These are phyloP conservation scores for Pomacea canaliculata DNA, from an alignment of 2,888 invertebrate species.

Conservation along the genomic window DNA sequence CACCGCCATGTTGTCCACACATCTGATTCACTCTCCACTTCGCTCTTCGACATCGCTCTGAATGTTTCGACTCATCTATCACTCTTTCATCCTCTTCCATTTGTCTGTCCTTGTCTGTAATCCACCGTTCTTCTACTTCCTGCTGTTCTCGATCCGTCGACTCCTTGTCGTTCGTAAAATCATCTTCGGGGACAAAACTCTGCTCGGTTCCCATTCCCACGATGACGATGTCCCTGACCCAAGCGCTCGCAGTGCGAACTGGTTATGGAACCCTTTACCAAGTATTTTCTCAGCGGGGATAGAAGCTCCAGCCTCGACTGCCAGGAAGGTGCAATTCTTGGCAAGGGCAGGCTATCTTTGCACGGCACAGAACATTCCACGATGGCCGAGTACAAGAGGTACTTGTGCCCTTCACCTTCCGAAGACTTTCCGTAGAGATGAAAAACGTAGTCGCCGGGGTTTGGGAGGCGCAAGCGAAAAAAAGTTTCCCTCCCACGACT, in stretches of 20 bases:
- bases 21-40: background rate
- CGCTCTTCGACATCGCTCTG: background rate
- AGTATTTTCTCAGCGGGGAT: conserved; percentile 16
- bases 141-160: too few relatives aligned
- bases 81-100: background rate
- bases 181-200: conserved; percentile 4
- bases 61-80: background rate
- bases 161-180: background rate
- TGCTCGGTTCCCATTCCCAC: conserved; percentile 1
- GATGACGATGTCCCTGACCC: conserved; percentile 10
- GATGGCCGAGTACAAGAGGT: conserved; percentile 20
- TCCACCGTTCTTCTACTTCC: too few relatives aligned
- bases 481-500: conserved; percentile 6
- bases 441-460: conserved; percentile 19
- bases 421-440: conserved; percentile 18
- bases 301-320: conserved; percentile 15
- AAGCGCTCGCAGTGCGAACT: conserved; percentile 16
- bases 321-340: conserved; percentile 13
- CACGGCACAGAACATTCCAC: conserved; percentile 22
- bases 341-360: conserved; percentile 20
- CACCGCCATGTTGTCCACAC: conserved; percentile 23
- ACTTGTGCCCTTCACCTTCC: conserved; percentile 21
- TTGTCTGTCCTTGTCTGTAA: background rate
- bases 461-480: conserved; percentile 12
- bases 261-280: conserved; percentile 11